phyloP scores from a whole-genome alignment of 2,797 vertebrate genomes.

The Hybognathus amarus region DNA sequence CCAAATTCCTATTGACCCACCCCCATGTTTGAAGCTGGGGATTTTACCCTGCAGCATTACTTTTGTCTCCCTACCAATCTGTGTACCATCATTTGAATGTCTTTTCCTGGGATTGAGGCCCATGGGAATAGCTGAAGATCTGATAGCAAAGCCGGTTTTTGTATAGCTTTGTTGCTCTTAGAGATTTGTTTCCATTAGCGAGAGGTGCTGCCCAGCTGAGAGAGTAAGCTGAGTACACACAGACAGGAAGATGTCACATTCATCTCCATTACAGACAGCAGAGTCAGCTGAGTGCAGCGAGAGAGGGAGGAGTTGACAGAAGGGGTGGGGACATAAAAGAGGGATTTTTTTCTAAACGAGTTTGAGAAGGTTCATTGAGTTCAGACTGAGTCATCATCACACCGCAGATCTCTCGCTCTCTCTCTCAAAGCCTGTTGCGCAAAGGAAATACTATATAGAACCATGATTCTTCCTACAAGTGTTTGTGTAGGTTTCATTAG shows the following conservation, averaged over 20 bases:
- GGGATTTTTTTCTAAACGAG: conserved; percentile 13
- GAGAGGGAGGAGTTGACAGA: conserved; percentile 6
- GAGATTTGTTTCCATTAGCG: conserved; percentile 39
- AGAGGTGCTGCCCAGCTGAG: conserved; percentile 46
- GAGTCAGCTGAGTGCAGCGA: conserved; percentile 58
- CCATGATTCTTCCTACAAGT: conserved; percentile 6
- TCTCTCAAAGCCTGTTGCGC: conserved; percentile 19
- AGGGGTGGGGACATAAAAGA: neutral
- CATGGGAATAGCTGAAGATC: conserved; percentile 19
- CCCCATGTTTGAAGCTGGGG: neutral
- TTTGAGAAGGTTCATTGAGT: conserved; percentile 41
- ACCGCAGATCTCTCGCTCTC: conserved; percentile 37
- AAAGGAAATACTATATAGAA: conserved; percentile 42
- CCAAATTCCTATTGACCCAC: neutral
- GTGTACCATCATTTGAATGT: conserved; percentile 10
- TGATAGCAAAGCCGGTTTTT: conserved; percentile 46
- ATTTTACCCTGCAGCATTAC: neutral
- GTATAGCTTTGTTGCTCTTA: conserved; percentile 26
- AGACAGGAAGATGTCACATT: conserved; percentile 62
- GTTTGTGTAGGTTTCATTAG: neutral
- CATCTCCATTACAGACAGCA: conserved; percentile 51
- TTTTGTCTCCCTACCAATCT: neutral
- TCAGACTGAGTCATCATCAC: conserved; percentile 46
- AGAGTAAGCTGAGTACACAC: conserved; percentile 55
- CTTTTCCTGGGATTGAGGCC: conserved; percentile 30